phyloP scores from a whole-genome alignment of 2,113 vertebrate genomes.

The Pterocles burchelli region DNA sequence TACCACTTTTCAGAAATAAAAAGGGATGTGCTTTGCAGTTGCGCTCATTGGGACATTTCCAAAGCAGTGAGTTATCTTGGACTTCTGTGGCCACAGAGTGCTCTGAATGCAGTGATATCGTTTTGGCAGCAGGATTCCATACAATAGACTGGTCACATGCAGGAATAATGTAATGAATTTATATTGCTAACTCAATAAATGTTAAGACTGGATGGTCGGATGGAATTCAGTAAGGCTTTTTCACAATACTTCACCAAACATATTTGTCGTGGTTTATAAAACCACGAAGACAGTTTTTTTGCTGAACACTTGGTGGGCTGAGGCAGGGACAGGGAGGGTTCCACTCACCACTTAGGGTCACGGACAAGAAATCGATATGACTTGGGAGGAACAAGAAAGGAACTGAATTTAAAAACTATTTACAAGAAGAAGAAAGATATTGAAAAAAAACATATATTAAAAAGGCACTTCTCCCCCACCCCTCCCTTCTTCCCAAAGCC shows the following conservation, averaged over 20 bases:
- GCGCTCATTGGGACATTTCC: accelerated
- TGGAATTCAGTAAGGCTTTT: background rate
- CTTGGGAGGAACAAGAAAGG: too few species aligned
- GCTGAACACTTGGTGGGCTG: too few species aligned
- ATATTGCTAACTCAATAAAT: background rate
- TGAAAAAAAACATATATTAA: too few species aligned
- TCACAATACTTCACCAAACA: background rate
- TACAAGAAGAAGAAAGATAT: too few species aligned
- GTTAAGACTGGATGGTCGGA: background rate
- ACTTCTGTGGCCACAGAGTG: background rate
- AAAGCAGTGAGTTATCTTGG: background rate
- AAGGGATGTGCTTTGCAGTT: background rate
- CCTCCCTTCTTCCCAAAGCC: too few species aligned
- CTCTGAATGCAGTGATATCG: background rate
- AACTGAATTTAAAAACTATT: too few species aligned
- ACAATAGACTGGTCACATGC: background rate
- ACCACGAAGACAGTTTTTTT: too few species aligned
- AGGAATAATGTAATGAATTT: background rate
- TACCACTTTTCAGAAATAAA: background rate
- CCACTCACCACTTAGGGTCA: too few species aligned
- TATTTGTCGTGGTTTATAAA: too few species aligned
- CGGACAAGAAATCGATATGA: too few species aligned
- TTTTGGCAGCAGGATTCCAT: background rate
- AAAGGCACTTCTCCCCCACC: too few species aligned
- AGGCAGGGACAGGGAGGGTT: too few species aligned